A percentile compares a stretch with the other conserved stretches of the same genome.
Conservation (phyloP, 2,113 vertebrate genomes). For the Nannobrachium achirus region DNA sequence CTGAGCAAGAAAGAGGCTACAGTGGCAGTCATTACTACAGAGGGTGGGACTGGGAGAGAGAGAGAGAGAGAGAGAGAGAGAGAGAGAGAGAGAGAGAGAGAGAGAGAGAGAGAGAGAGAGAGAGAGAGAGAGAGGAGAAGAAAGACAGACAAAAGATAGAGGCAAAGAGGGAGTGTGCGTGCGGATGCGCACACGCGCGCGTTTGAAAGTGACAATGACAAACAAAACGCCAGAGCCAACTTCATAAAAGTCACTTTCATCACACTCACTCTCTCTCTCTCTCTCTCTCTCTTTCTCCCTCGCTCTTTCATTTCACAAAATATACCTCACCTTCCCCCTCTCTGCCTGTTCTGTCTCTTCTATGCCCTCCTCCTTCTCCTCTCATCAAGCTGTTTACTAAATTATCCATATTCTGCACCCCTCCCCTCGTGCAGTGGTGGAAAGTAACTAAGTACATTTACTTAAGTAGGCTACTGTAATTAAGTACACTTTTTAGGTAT, state of each 20-base stretch:
- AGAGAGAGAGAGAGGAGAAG: too few relatives aligned
- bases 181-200: not conserved
- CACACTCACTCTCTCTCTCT: not conserved
- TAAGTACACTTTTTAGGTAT: too few relatives aligned
- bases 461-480: too few relatives aligned
- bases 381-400: conserved; percentile 34
- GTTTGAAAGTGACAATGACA: not conserved
- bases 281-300: not conserved
- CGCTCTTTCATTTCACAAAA: too few relatives aligned
- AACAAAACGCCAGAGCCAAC: conserved; percentile 21
- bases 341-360: conserved; percentile 3
- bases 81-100: not conserved
- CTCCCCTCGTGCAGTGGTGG: too few relatives aligned
- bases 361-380: conserved; percentile 19
- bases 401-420: too few relatives aligned
- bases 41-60: not conserved
- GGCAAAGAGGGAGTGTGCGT: not conserved
- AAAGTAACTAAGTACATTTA: too few relatives aligned
- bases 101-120: not conserved
- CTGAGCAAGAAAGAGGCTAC: conserved; percentile 9
- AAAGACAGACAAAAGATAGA: too few relatives aligned
- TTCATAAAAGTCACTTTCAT: conserved; percentile 35
- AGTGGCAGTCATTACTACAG: conserved; percentile 29
- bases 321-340: not conserved
- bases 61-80: not conserved